Conservation (phyloP, 2,888 invertebrate genomes). For the Cerastis rubricosa region DNA sequence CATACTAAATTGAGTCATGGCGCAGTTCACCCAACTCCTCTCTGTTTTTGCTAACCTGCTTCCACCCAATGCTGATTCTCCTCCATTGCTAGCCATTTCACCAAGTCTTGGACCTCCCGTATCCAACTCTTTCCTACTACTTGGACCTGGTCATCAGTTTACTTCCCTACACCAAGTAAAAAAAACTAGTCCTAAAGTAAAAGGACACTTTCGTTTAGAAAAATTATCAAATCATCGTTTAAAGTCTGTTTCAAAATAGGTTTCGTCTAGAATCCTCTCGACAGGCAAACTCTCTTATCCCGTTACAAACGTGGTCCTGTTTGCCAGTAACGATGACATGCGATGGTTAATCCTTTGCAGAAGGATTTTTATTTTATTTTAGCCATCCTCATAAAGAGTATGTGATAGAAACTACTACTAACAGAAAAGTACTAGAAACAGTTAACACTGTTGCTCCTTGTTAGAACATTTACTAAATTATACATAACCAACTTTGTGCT, state of each 20-base stretch:
- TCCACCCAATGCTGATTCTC: neutral
- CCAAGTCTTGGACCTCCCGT: neutral
- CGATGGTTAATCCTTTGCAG: neutral
- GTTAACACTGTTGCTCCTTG: neutral
- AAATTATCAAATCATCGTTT: neutral
- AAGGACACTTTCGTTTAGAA: neutral
- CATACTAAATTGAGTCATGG: too few species aligned
- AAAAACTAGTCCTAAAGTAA: neutral
- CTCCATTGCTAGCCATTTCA: neutral
- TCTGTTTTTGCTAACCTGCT: neutral
- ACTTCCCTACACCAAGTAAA: neutral
- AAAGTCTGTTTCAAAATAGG: neutral
- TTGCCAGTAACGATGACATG: neutral
- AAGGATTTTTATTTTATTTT: neutral
- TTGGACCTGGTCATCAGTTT: neutral
- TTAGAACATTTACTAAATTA: neutral
- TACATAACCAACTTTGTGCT: neutral
- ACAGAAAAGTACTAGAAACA: too few species aligned
- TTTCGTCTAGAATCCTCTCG: neutral
- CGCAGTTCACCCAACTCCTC: neutral
- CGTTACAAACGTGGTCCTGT: neutral
- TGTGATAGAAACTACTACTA: neutral
- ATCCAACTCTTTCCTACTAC: neutral
- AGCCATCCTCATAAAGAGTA: accelerated
- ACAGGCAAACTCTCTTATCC: neutral